Evolutionary conservation across 2,888 invertebrate genomes (phyloP).

Genomic region (Stenolophus ochropezus): DNA sequence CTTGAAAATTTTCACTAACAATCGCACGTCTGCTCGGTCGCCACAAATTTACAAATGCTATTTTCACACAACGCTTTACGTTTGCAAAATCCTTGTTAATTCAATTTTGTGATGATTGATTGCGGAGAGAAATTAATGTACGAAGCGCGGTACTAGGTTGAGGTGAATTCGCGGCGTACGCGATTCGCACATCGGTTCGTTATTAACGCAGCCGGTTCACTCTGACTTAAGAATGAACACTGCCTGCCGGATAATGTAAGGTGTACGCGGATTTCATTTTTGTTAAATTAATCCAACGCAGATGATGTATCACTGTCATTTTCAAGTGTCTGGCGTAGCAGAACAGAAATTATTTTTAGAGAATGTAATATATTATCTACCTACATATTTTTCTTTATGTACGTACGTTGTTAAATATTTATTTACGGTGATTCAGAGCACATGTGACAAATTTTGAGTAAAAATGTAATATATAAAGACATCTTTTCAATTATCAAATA

Average conservation of each 20-base stretch:
- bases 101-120: constrained; percentile 53
- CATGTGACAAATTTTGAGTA: no score
- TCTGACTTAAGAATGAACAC: background rate
- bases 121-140: constrained; percentile 46
- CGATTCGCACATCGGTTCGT: constrained; percentile 8
- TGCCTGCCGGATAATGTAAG: background rate
- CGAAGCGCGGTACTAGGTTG: background rate
- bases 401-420: background rate
- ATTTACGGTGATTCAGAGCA: background rate
- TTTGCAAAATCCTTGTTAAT: constrained; percentile 44
- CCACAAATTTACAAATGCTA: constrained; percentile 51
- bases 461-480: no score
- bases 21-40: constrained; percentile 22
- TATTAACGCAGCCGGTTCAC: background rate
- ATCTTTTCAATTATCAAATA: no score
- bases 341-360: background rate
- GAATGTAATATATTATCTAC: background rate
- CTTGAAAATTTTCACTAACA: constrained; percentile 4
- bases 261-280: background rate
- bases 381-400: no score
- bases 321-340: background rate
- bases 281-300: background rate
- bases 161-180: background rate
- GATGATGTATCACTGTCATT: background rate
- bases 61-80: constrained; percentile 50